Conservation (phyloP, 2,113 vertebrate species). For the Cichladusa arquata region DNA sequence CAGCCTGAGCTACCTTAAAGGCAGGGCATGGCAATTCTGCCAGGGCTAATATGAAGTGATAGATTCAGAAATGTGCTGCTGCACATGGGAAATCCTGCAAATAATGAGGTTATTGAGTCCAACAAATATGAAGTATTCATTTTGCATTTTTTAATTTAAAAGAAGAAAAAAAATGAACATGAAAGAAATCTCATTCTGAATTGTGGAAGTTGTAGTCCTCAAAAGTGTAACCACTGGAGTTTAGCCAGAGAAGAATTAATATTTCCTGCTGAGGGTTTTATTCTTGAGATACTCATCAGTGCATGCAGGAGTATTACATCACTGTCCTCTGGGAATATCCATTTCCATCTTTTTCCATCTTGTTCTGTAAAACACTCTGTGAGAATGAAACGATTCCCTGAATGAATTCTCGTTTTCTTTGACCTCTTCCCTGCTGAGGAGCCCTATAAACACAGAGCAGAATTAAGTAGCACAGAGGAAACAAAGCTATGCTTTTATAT, state of each 20-base stretch:
- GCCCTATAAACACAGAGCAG: background rate
- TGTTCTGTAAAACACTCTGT: background rate
- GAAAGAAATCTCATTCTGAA: background rate
- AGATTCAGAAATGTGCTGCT: background rate
- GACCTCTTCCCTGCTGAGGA: background rate
- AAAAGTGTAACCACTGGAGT: background rate
- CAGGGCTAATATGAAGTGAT: background rate
- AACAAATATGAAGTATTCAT: background rate
- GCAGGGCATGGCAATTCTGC: background rate
- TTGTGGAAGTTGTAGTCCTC: background rate
- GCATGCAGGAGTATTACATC: background rate
- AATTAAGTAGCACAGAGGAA: background rate
- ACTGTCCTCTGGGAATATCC: background rate
- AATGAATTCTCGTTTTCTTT: constrained; percentile 1
- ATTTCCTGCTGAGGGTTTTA: background rate
- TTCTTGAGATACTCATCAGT: background rate
- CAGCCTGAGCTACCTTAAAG: background rate
- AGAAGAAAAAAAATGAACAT: background rate
- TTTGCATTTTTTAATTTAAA: background rate
- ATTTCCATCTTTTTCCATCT: background rate
- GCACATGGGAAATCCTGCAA: background rate
- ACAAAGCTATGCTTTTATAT: background rate
- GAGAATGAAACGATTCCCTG: background rate
- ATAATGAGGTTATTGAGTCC: background rate
- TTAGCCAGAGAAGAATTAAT: background rate